These are phyloP conservation scores for Ciconia boyciana DNA, from an alignment of 2,113 vertebrate species.

Conservation along the genomic window DNA sequence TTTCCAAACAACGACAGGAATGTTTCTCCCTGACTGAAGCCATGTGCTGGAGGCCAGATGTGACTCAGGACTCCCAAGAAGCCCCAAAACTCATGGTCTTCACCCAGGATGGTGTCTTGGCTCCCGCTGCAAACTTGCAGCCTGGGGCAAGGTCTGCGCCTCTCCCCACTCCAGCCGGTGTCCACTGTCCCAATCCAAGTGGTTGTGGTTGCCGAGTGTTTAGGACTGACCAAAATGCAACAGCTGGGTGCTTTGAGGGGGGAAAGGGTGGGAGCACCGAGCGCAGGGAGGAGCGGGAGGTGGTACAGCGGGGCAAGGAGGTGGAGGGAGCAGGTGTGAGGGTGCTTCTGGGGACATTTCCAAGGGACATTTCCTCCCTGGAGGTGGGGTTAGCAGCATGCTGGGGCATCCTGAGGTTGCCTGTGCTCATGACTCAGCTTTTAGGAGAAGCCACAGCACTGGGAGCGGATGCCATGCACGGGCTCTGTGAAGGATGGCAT, in stretches of 20 bases:
- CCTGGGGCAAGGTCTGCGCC: accelerated
- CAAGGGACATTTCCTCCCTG: not conserved
- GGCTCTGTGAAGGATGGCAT: not conserved
- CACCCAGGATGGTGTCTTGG: no score
- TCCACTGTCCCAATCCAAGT: not conserved
- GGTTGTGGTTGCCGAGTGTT: not conserved
- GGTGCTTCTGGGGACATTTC: not conserved
- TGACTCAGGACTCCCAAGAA: not conserved
- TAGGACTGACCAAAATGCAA: not conserved
- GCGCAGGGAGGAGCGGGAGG: accelerated
- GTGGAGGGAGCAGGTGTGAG: not conserved
- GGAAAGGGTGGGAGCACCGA: not conserved
- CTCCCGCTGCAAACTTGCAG: not conserved
- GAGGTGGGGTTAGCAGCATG: not conserved
- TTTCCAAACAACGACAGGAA: not conserved
- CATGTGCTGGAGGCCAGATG: not conserved
- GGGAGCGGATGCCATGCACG: accelerated
- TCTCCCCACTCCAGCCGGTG: not conserved
- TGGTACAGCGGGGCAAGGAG: accelerated
- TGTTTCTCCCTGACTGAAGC: accelerated
- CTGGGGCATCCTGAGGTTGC: not conserved
- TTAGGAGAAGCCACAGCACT: not conserved
- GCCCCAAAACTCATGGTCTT: not conserved
- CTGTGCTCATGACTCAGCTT: accelerated
- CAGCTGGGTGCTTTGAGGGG: not conserved